Conservation (phyloP, 1,140 invertebrate species). For the Laodelphax striatellus region DNA sequence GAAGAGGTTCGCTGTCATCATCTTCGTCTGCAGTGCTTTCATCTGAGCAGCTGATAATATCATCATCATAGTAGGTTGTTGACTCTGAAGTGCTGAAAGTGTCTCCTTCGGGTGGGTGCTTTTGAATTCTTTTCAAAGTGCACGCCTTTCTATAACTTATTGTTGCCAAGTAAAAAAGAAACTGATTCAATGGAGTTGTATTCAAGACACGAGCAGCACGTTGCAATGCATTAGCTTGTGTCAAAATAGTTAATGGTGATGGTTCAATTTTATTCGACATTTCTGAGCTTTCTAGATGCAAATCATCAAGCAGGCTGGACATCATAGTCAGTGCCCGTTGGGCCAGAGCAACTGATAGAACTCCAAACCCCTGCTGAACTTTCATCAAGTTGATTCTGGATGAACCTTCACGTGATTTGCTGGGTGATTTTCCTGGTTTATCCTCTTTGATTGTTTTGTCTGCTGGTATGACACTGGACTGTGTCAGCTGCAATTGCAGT, state of each 20-base stretch:
- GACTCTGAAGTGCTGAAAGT: constrained; percentile 78
- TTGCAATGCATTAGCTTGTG: constrained; percentile 50
- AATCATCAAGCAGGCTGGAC: constrained; percentile 50
- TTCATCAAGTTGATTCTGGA: constrained; percentile 51
- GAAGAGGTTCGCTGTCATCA: constrained; percentile 81
- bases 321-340: constrained; percentile 57
- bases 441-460: constrained; percentile 45
- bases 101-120: constrained; percentile 63
- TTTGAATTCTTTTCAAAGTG: constrained; percentile 67
- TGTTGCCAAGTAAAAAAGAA: constrained; percentile 75
- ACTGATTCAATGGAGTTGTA: constrained; percentile 53
- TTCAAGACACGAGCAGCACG: constrained; percentile 51
- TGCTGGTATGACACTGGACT: constrained; percentile 38
- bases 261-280: background rate
- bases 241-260: constrained; percentile 39
- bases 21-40: constrained; percentile 76
- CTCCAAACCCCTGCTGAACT: constrained; percentile 70
- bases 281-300: constrained; percentile 41
- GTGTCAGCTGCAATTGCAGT: constrained; percentile 56
- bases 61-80: constrained; percentile 84
- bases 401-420: constrained; percentile 46
- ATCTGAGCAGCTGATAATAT: constrained; percentile 75
- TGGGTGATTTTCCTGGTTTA: constrained; percentile 46
- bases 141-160: constrained; percentile 84
- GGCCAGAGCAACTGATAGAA: constrained; percentile 67